Conservation (phyloP, 2,888 invertebrate species). For the Megastigmus dorsalis region DNA sequence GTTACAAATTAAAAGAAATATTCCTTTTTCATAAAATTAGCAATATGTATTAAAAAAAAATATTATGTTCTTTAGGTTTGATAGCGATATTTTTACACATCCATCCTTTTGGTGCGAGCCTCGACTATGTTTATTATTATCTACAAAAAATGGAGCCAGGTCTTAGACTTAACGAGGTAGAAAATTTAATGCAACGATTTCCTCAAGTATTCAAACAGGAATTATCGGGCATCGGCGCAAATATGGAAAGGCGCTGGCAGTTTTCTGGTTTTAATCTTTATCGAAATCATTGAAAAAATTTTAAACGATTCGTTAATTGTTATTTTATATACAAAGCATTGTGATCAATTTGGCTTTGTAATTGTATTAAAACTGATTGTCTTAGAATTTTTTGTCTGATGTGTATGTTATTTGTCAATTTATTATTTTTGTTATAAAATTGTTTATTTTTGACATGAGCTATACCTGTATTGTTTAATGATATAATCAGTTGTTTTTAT, state of each 20-base stretch:
- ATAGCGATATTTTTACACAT: slow-evolving; percentile 93
- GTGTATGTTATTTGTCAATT: slow-evolving; percentile 28
- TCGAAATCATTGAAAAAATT: slow-evolving; percentile 61
- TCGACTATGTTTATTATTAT: slow-evolving; percentile 94
- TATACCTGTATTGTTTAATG: slow-evolving; percentile 14
- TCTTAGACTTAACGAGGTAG: slow-evolving; percentile 84
- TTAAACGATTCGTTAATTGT: slow-evolving; percentile 38
- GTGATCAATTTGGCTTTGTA: slow-evolving; percentile 52
- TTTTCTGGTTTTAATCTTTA: slow-evolving; percentile 82
- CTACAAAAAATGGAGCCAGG: slow-evolving; percentile 86
- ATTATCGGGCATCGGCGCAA: slow-evolving; percentile 88
- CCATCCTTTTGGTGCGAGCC: slow-evolving; percentile 93
- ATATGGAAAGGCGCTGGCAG: slow-evolving; percentile 90
- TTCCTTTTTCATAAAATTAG: not conserved
- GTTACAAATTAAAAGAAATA: slow-evolving; percentile 15
- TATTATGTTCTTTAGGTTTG: slow-evolving; percentile 76
- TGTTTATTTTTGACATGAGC: slow-evolving; percentile 19
- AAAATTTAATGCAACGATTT: slow-evolving; percentile 85
- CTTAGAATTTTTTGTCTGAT: slow-evolving; percentile 25
- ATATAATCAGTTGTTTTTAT: slow-evolving; percentile 33
- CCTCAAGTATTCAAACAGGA: slow-evolving; percentile 87
- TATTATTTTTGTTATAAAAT: slow-evolving; percentile 39
- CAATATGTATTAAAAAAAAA: no score
- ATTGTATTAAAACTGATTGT: slow-evolving; percentile 42
- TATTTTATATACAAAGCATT: slow-evolving; percentile 47